phyloP scores from a whole-genome alignment of 1,140 invertebrate genomes.

The Apolygus lucorum region DNA sequence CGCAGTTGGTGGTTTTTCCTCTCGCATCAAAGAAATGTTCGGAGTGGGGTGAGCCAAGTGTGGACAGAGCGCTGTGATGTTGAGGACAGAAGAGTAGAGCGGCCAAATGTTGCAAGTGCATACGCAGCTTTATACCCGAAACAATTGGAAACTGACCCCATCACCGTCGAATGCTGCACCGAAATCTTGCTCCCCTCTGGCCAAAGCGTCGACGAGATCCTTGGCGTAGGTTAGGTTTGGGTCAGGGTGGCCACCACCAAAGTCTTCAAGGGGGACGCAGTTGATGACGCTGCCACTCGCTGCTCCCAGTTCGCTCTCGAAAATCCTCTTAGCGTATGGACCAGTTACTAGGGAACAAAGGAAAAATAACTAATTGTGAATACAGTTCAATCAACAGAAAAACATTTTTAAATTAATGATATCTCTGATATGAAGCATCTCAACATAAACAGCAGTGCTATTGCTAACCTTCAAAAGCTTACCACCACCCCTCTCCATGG shows the following conservation, averaged over 20 bases:
- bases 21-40: too few relatives aligned
- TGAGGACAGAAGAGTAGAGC: too few relatives aligned
- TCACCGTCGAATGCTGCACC: constrained; percentile 99
- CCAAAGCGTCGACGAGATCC: constrained; percentile 70
- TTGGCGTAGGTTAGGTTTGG: constrained; percentile 96
- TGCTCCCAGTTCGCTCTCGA: constrained; percentile 76
- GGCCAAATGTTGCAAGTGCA: too few relatives aligned
- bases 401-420: constrained; percentile 16
- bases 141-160: constrained; percentile 52
- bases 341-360: too few relatives aligned
- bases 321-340: constrained; percentile 86
- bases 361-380: constrained; percentile 37
- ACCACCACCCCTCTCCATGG: too few relatives aligned
- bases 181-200: constrained; percentile 76
- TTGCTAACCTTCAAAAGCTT: too few relatives aligned
- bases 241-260: constrained; percentile 95
- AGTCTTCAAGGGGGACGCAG: constrained; percentile 76
- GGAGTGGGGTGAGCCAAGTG: too few relatives aligned
- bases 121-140: too few relatives aligned
- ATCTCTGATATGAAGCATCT: not conserved
- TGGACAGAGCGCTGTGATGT: too few relatives aligned
- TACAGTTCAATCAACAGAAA: constrained; percentile 11
- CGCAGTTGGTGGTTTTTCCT: too few relatives aligned
- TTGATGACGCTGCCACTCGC: constrained; percentile 55
- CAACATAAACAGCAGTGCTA: constrained; percentile 5